phyloP scores from a whole-genome alignment of 2,113 vertebrate species.

The Hassar affinis region DNA sequence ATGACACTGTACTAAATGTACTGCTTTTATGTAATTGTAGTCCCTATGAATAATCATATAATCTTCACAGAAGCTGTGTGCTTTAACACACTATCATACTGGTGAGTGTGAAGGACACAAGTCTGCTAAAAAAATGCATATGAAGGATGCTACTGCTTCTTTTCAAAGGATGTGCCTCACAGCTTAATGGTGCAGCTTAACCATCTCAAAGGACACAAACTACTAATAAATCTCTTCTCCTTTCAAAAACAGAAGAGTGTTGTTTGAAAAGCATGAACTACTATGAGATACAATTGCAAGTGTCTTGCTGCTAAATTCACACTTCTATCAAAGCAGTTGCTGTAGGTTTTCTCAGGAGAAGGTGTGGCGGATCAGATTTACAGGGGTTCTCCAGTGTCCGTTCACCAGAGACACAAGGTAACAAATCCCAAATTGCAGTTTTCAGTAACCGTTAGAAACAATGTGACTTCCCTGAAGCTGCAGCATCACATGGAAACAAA shows the following conservation, averaged over 20 bases:
- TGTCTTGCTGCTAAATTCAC: constrained; percentile 66
- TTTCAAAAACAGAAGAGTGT: constrained; percentile 45
- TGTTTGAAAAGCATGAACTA: constrained; percentile 58
- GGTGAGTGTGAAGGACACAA: background rate
- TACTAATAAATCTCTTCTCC: constrained; percentile 16
- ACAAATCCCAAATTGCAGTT: constrained; percentile 15
- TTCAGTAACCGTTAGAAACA: constrained; percentile 4
- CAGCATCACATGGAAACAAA: constrained; percentile 20
- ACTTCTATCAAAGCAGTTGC: constrained; percentile 64
- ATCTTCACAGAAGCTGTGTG: background rate
- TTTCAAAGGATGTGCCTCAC: constrained; percentile 13
- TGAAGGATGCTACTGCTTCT: background rate
- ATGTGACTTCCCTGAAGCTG: background rate
- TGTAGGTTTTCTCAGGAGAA: constrained; percentile 54
- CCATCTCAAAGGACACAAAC: background rate
- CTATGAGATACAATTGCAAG: constrained; percentile 50
- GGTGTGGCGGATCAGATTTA: constrained; percentile 53
- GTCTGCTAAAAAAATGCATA: background rate
- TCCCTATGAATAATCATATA: background rate
- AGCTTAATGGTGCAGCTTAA: constrained; percentile 5
- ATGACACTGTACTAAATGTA: background rate
- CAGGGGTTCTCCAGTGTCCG: constrained; percentile 62
- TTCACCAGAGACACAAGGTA: constrained; percentile 10
- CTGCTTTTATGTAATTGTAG: background rate
- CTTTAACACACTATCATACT: background rate